A percentile compares a stretch with the other conserved stretches of the same genome.
phyloP scores from a whole-genome alignment of 2,888 invertebrate genomes.

The Aleiodes leptofemur region DNA sequence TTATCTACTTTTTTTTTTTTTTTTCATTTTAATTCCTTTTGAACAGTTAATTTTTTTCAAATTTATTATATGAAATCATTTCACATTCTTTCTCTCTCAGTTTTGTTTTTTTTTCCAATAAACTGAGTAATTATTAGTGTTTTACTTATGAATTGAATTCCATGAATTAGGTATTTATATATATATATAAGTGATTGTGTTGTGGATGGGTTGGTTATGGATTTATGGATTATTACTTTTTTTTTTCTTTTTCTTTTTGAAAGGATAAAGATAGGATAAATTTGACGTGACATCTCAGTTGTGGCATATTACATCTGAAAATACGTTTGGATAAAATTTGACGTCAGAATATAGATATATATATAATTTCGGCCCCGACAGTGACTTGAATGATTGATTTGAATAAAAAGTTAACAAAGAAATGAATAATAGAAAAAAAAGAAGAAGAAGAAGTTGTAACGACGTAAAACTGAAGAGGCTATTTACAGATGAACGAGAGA shows the following conservation, averaged over 20 bases:
- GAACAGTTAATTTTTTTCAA: neutral
- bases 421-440: too few relatives aligned
- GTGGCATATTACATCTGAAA: constrained; percentile 16
- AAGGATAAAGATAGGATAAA: constrained; percentile 25
- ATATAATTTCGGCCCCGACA: neutral
- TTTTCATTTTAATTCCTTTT: neutral
- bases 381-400: neutral
- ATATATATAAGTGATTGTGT: constrained; percentile 29
- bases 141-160: constrained; percentile 5
- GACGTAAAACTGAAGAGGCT: constrained; percentile 23
- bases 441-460: too few relatives aligned
- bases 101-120: too few relatives aligned
- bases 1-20: constrained; percentile 6
- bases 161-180: constrained; percentile 3
- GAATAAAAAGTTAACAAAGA: neutral
- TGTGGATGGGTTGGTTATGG: constrained; percentile 12
- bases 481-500: constrained; percentile 38
- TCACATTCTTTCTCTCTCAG: neutral
- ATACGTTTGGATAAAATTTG: neutral
- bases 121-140: constrained; percentile 3
- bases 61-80: constrained; percentile 9
- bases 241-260: neutral
- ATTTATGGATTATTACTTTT: neutral
- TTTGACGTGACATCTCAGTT: constrained; percentile 18
- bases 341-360: neutral